phyloP scores from a whole-genome alignment of 2,888 invertebrate genomes.

The Cryptus viduatorius region DNA sequence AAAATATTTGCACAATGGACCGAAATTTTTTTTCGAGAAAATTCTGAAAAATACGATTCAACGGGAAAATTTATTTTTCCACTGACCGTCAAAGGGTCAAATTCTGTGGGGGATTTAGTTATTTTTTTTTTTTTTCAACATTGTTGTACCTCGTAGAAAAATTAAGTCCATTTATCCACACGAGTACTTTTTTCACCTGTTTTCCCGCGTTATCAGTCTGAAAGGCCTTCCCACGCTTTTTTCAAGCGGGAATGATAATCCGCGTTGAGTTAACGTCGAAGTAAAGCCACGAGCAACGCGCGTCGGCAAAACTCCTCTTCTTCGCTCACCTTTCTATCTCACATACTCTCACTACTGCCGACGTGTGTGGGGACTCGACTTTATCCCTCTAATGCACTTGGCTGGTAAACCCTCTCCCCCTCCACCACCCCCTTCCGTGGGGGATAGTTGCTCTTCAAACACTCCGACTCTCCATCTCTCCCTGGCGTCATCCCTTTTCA shows the following conservation, averaged over 20 bases:
- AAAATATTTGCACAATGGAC: too few relatives aligned
- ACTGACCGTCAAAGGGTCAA: background rate
- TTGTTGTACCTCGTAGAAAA: background rate
- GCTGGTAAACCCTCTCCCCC: slow-evolving; percentile 68
- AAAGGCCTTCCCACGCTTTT: slow-evolving; percentile 59
- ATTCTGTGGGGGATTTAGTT: background rate
- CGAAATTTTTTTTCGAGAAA: too few relatives aligned
- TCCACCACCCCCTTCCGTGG: slow-evolving; percentile 31
- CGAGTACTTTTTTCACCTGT: slow-evolving; percentile 7
- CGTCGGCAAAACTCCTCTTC: slow-evolving; percentile 51
- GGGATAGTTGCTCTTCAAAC: slow-evolving; percentile 71
- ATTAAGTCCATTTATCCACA: background rate
- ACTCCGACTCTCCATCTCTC: slow-evolving; percentile 65
- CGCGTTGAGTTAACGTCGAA: slow-evolving; percentile 67
- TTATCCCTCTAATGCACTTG: slow-evolving; percentile 76
- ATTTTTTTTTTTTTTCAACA: slow-evolving; percentile 22
- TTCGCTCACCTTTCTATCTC: slow-evolving; percentile 56
- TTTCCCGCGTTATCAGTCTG: slow-evolving; percentile 62
- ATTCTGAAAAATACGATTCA: background rate
- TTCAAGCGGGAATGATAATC: slow-evolving; percentile 68
- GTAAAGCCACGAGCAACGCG: slow-evolving; percentile 65
- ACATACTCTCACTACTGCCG: slow-evolving; percentile 43
- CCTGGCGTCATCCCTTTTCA: slow-evolving; percentile 41
- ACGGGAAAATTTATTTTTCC: background rate
- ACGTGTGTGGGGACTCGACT: slow-evolving; percentile 70